Evolutionary conservation across 2,888 invertebrate species (phyloP), one percentile per base, ranked within the genome.

Genomic region (Cataglyphis livida): DNA sequence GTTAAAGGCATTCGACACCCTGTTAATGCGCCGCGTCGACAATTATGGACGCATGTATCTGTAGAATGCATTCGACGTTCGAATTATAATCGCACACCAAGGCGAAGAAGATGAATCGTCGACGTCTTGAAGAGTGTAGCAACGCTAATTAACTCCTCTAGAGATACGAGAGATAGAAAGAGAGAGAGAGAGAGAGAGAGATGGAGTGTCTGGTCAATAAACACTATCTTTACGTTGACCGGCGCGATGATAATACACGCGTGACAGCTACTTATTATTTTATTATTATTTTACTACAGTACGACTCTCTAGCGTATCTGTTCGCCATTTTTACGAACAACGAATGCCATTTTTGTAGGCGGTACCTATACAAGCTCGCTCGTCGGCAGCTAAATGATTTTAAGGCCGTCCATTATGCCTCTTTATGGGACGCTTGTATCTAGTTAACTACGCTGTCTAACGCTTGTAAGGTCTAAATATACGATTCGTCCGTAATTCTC

Each of bases 271-370:
- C 62, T 87, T 51, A n/a, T 51, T 51, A 51, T 51, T 51, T 51
- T 84, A 85, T 86, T 84, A 87, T 75, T 76, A 84, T 89, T 89
- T 82, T 83, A 86, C 82, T 85, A 57, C 83, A 48, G n/a, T n/a
- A 48, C 18, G 4, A 5, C 15, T 5, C 4, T 10, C 1, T 48
- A 18, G 48, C 18, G 48, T 48, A 48, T 51, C 51, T n/a, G 51
- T 51, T 7, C 51, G n/a, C 51, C 51, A 51, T 51, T 51, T 51
- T 88, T 74, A 71, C 81, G 73, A 81, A 70, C 25, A 68, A 25
- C 65, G n/a, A 48, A 76, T 62, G 74, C 82, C 71, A 85, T 79
- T 44, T 78, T 87, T 88, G 85, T 83, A 84, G 70, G 74, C 70
- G 79, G 73, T 41, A 64, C 68, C 84, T 70, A n/a, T 51, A n/a